These are phyloP conservation scores for Rafetus swinhoei DNA, from an alignment of 2,113 vertebrate species.

Conservation along the genomic window DNA sequence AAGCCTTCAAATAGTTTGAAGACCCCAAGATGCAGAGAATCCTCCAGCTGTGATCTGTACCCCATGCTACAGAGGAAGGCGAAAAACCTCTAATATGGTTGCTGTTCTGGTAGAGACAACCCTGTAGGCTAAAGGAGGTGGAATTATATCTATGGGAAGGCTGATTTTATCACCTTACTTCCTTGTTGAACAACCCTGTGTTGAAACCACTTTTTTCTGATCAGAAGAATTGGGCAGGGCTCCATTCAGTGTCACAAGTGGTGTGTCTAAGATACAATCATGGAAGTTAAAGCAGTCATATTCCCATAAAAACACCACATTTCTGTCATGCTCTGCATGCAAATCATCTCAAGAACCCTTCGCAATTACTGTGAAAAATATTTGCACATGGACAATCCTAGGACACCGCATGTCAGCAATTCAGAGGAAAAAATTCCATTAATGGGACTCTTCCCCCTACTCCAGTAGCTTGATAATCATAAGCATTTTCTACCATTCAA, in stretches of 20 bases:
- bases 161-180: neutral
- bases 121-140: neutral
- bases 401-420: neutral
- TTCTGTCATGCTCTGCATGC: neutral
- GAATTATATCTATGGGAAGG: neutral
- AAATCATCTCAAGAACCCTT: neutral
- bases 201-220: neutral
- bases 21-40: too few relatives aligned
- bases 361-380: neutral
- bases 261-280: neutral
- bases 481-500: neutral
- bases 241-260: neutral
- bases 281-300: neutral
- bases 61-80: too few relatives aligned
- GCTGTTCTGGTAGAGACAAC: neutral
- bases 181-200: neutral
- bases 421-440: neutral
- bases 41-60: too few relatives aligned
- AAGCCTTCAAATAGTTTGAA: too few relatives aligned
- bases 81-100: neutral
- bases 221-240: neutral
- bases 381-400: neutral
- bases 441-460: neutral
- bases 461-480: neutral
- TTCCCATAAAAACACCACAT: neutral